These are phyloP conservation scores for Andrena trimmerana DNA, from an alignment of 2,888 invertebrate genomes.

Conservation along the genomic window DNA sequence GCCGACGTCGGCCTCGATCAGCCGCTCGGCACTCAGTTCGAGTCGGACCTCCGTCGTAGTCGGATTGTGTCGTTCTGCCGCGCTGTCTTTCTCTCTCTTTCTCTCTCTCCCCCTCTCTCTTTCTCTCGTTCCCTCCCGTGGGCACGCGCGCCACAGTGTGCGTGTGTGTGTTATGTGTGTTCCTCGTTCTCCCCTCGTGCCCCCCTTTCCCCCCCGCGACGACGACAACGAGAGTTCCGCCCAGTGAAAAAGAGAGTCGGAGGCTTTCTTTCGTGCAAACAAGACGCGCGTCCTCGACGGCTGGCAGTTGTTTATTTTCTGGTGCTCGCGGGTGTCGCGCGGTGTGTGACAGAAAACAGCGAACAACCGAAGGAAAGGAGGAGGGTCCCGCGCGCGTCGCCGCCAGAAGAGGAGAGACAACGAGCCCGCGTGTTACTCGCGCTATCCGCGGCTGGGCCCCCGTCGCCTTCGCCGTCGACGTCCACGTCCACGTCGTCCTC, in stretches of 20 bases:
- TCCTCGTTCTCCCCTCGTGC: conserved; percentile 48
- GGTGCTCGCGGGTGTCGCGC: conserved; percentile 58
- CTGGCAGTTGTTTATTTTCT: conserved; percentile 55
- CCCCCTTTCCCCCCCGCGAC: conserved; percentile 35
- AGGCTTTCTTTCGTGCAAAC: conserved; percentile 66
- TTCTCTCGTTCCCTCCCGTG: conserved; percentile 60
- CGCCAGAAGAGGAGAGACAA: conserved; percentile 47
- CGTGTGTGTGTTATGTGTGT: conserved; percentile 49
- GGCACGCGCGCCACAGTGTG: conserved; percentile 49
- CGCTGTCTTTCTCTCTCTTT: conserved; percentile 69
- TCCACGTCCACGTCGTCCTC: conserved; percentile 22
- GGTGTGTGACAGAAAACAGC: conserved; percentile 32
- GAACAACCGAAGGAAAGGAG: conserved; percentile 25
- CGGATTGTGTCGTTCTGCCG: conserved; percentile 71
- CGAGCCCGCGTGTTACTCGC: conserved; percentile 40
- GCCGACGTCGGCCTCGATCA: conserved; percentile 78
- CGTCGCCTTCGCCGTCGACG: background rate
- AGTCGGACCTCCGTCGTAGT: conserved; percentile 80
- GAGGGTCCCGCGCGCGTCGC: conserved; percentile 34
- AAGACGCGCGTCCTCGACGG: conserved; percentile 66
- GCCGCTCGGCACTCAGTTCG: conserved; percentile 80
- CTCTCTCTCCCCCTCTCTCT: conserved; percentile 65
- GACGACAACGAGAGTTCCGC: conserved; percentile 68
- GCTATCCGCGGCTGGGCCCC: background rate
- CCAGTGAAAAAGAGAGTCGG: conserved; percentile 62